Conservation (phyloP, 2,113 vertebrate species). For the Fukomys damarensis region DNA sequence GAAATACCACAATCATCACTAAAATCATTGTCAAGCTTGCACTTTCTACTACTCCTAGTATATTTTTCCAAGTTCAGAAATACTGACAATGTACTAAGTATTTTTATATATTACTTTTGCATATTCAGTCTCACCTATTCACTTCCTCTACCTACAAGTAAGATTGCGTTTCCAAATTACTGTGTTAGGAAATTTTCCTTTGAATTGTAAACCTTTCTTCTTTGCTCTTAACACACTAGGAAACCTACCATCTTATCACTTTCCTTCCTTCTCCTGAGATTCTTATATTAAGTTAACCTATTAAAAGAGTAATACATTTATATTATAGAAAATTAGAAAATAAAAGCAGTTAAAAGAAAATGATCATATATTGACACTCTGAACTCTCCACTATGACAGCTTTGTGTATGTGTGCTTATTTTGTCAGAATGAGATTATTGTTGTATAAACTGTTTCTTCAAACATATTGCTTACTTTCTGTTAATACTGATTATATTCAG, state of each 20-base stretch:
- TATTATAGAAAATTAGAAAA: slow-evolving; percentile 55
- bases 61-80: slow-evolving; percentile 50
- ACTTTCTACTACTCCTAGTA: not conserved
- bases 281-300: not conserved
- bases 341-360: slow-evolving; percentile 21
- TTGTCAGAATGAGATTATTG: slow-evolving; percentile 33
- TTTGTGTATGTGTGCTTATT: slow-evolving; percentile 24
- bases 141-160: not conserved
- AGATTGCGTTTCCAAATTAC: not conserved
- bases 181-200: not conserved
- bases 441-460: not conserved
- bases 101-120: slow-evolving; percentile 37
- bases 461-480: not conserved
- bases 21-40: not conserved
- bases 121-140: not conserved
- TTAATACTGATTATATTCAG: slow-evolving; percentile 30
- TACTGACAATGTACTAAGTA: not conserved
- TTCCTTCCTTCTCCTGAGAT: not conserved
- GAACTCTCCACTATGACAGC: not conserved
- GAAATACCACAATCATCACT: not conserved
- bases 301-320: not conserved
- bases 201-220: slow-evolving; percentile 9
- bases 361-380: not conserved
- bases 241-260: not conserved
- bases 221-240: not conserved